Evolutionary conservation across 2,797 vertebrate genomes (phyloP).

Genomic region (Melanotaenia nigrans): DNA sequence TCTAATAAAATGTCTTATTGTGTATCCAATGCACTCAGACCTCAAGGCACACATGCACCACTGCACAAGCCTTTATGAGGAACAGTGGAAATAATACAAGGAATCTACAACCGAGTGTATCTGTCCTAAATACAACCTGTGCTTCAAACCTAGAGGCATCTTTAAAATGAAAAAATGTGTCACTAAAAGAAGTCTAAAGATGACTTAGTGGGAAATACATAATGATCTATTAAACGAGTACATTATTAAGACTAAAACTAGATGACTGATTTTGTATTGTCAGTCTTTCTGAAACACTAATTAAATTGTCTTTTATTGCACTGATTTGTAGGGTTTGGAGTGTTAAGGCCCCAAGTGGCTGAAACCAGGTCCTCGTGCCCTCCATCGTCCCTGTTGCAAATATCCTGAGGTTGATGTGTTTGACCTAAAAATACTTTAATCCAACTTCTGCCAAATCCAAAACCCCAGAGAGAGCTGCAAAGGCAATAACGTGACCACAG

Average conservation of each 20-base stretch:
- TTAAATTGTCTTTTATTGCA: background rate
- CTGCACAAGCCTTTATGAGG: slow-evolving; percentile 9
- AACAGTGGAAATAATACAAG: slow-evolving; percentile 8
- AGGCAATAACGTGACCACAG: background rate
- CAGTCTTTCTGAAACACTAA: background rate
- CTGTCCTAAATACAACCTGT: background rate
- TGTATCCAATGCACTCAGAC: background rate
- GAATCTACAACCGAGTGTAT: background rate
- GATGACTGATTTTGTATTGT: background rate
- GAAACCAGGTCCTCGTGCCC: slow-evolving; percentile 12
- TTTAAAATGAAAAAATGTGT: background rate
- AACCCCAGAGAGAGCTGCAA: slow-evolving; percentile 13
- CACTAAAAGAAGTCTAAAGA: background rate
- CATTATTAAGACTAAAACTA: background rate
- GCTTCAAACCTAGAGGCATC: slow-evolving; percentile 10
- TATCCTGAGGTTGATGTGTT: slow-evolving; percentile 27
- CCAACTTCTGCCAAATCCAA: slow-evolving; percentile 36
- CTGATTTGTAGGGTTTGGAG: slow-evolving; percentile 18
- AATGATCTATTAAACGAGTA: background rate
- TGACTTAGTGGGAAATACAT: background rate
- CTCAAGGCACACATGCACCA: slow-evolving; percentile 2
- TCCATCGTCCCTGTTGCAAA: slow-evolving; percentile 41
- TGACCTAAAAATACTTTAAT: slow-evolving; percentile 47
- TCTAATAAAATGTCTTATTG: slow-evolving; percentile 11
- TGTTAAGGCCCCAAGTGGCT: slow-evolving; percentile 25